A percentile compares a stretch with the other conserved stretches of the same genome.
Evolutionary conservation across 2,797 vertebrate species (phyloP).

Genomic region (Cryptoprocta ferox): DNA sequence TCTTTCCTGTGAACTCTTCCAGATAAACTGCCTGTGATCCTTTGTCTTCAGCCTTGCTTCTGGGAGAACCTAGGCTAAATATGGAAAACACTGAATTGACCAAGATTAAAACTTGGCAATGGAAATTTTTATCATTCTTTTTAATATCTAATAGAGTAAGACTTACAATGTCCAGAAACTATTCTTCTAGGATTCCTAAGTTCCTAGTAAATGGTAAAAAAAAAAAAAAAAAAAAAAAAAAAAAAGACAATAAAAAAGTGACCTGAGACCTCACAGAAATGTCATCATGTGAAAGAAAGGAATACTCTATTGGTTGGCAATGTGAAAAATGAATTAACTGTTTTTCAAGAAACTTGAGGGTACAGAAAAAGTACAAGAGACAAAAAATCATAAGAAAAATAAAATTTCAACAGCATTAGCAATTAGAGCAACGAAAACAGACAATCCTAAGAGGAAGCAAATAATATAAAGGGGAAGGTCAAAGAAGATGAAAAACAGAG

Average conservation of each 20-base stretch:
- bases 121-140: not conserved
- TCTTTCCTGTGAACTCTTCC: not conserved
- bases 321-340: not conserved
- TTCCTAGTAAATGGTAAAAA: not conserved
- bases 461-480: not conserved
- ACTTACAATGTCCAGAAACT: not conserved
- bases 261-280: slow-evolving; percentile 1
- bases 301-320: not conserved
- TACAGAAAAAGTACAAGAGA: slow-evolving; percentile 9
- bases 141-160: not conserved
- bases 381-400: not conserved
- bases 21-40: not conserved
- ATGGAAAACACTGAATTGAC: not conserved
- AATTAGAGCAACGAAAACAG: not conserved
- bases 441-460: not conserved
- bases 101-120: not conserved
- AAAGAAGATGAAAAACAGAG: not conserved
- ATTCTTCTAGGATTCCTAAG: not conserved
- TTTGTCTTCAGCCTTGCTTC: not conserved
- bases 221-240: not conserved
- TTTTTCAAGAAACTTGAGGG: not conserved
- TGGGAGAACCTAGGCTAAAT: not conserved
- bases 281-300: not conserved
- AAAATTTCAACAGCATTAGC: not conserved
- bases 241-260: not conserved